phyloP scores from a whole-genome alignment of 2,888 invertebrate species.

The Stegophylla sp. region DNA sequence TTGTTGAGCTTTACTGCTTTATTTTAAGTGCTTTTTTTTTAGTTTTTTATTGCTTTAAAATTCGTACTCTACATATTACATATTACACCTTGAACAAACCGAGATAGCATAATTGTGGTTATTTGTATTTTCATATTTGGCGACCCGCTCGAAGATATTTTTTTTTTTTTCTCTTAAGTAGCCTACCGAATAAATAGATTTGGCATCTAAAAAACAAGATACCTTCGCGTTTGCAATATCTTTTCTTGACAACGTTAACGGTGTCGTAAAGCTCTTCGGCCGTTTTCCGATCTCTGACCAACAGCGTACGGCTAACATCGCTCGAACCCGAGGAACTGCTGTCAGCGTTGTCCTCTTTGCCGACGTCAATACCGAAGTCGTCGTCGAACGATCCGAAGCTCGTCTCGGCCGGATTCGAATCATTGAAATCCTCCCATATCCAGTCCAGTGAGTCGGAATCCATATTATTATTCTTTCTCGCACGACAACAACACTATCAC shows the following conservation, averaged over 20 bases:
- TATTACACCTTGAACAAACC: too few relatives aligned
- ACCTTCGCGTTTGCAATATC: neutral
- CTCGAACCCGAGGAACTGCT: neutral
- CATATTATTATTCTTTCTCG: neutral
- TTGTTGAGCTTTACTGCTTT: too few relatives aligned
- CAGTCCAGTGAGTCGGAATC: constrained; percentile 30
- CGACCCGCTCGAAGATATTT: too few relatives aligned
- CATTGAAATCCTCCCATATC: constrained; percentile 21
- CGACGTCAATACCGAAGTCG: neutral
- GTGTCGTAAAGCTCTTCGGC: neutral
- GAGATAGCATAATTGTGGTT: too few relatives aligned
- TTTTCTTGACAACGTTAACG: neutral
- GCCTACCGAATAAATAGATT: too few relatives aligned
- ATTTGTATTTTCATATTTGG: too few relatives aligned
- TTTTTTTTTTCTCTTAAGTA: too few relatives aligned
- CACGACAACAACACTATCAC: neutral
- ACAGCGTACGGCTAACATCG: neutral
- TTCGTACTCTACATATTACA: too few relatives aligned
- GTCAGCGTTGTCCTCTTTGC: neutral
- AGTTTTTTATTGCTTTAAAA: too few relatives aligned
- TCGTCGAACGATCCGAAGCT: neutral
- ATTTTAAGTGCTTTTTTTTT: too few relatives aligned
- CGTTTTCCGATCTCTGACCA: neutral
- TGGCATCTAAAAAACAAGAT: too few relatives aligned
- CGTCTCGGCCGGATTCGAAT: neutral